phyloP scores from a whole-genome alignment of 1,140 invertebrate species.

The Drosophila athabasca region DNA sequence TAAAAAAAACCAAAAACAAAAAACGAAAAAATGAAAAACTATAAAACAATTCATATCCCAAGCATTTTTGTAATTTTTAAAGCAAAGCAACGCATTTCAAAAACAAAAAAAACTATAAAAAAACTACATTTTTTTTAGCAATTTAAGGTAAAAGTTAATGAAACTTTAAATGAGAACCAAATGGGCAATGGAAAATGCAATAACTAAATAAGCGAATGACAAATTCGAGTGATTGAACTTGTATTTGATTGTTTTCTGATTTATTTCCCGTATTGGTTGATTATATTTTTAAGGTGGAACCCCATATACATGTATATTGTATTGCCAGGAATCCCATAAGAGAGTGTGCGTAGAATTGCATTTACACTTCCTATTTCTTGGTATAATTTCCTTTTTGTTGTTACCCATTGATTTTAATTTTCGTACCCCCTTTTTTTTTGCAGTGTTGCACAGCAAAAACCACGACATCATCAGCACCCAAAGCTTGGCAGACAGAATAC shows the following conservation, averaged over 20 bases:
- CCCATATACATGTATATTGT: no score
- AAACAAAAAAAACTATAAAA: conserved; percentile 2
- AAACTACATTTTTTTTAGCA: conserved; percentile 9
- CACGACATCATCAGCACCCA: conserved; percentile 39
- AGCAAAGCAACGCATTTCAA: conserved; percentile 42
- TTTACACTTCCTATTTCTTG: not conserved
- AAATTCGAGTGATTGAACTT: not conserved
- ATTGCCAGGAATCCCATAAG: not conserved
- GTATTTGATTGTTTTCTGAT: not conserved
- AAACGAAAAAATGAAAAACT: conserved; percentile 10
- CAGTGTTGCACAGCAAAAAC: conserved; percentile 60
- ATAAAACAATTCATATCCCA: conserved; percentile 43
- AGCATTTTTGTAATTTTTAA: conserved; percentile 54
- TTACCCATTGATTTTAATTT: conserved; percentile 46
- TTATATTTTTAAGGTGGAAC: conserved; percentile 9
- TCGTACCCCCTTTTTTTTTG: conserved; percentile 29
- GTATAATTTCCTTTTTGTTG: conserved; percentile 12
- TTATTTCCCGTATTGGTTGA: not conserved
- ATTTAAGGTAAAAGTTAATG: conserved; percentile 41
- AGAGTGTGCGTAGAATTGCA: conserved; percentile 6
- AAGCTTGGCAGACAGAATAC: conserved; percentile 61
- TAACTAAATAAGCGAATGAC: conserved; percentile 34
- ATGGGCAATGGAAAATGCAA: conserved; percentile 47
- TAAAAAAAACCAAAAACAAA: conserved; percentile 18
- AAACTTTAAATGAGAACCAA: conserved; percentile 45